These are phyloP conservation scores for Acrossocheilus wenchowensis DNA, from an alignment of 2,797 vertebrate genomes.

Conservation along the genomic window DNA sequence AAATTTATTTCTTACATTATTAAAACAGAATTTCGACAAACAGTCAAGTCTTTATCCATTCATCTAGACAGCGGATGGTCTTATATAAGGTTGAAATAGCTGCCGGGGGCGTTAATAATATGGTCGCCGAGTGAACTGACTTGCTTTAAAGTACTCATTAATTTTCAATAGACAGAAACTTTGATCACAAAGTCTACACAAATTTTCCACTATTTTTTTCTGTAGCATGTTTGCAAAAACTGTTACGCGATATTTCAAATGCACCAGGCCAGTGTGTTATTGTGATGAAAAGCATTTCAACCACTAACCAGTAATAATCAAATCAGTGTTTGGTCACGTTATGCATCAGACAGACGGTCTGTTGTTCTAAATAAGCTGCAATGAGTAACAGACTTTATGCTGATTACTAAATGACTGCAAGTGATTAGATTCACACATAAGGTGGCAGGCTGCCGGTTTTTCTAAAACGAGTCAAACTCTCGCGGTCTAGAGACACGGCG, in stretches of 20 bases:
- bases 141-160: constrained; percentile 29
- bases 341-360: neutral
- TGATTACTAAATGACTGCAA: neutral
- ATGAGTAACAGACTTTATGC: neutral
- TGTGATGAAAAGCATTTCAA: neutral
- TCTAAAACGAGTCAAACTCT: constrained; percentile 25
- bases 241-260: neutral
- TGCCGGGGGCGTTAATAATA: constrained; percentile 4
- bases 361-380: constrained; percentile 16
- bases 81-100: constrained; percentile 1
- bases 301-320: neutral
- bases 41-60: neutral
- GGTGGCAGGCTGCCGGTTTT: constrained; percentile 11
- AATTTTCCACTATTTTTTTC: neutral
- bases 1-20: neutral
- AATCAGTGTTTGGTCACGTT: neutral
- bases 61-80: constrained; percentile 2
- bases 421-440: constrained; percentile 33
- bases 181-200: constrained; percentile 5
- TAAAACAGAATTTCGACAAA: neutral
- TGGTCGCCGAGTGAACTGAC: neutral
- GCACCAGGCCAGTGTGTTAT: neutral
- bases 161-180: constrained; percentile 8
- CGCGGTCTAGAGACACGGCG: constrained; percentile 40
- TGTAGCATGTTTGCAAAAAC: neutral